Percentiles rank a stretch among this genome's conserved stretches.
Evolutionary conservation across 2,888 invertebrate genomes (phyloP).

Genomic region (Podotricha telesiphe): DNA sequence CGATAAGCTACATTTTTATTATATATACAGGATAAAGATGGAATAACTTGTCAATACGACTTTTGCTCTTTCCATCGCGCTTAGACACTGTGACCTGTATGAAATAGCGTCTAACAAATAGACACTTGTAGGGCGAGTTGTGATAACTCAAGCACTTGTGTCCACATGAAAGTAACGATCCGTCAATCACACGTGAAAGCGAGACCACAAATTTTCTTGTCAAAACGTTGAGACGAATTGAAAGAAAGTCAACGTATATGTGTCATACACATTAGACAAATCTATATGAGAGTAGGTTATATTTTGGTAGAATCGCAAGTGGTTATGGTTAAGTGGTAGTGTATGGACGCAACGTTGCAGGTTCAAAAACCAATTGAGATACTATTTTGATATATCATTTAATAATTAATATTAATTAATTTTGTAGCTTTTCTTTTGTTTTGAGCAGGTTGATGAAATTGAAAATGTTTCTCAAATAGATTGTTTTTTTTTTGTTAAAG

Average conservation of each 20-base stretch:
- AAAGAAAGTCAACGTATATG: constrained; percentile 35
- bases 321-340: too few species aligned
- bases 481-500: too few species aligned
- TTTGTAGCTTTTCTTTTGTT: too few species aligned
- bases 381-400: too few species aligned
- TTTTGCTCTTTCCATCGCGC: background rate
- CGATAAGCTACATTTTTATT: too few species aligned
- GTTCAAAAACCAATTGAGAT: too few species aligned
- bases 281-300: background rate
- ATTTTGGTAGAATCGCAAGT: background rate
- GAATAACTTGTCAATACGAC: too few species aligned
- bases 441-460: too few species aligned
- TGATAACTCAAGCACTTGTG: constrained; percentile 15
- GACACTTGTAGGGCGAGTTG: constrained; percentile 18
- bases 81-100: constrained; percentile 9
- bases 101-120: constrained; percentile 2
- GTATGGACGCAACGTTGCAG: too few species aligned
- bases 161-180: constrained; percentile 36
- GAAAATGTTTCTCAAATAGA: too few species aligned
- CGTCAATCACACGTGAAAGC: constrained; percentile 46
- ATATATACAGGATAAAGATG: too few species aligned
- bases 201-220: constrained; percentile 46
- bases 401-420: too few species aligned
- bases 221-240: constrained; percentile 48
- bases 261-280: constrained; percentile 9